A percentile compares a stretch with the other conserved stretches of the same genome.
Evolutionary conservation across 2,797 vertebrate genomes (phyloP).

Genomic region (Argya squamiceps): DNA sequence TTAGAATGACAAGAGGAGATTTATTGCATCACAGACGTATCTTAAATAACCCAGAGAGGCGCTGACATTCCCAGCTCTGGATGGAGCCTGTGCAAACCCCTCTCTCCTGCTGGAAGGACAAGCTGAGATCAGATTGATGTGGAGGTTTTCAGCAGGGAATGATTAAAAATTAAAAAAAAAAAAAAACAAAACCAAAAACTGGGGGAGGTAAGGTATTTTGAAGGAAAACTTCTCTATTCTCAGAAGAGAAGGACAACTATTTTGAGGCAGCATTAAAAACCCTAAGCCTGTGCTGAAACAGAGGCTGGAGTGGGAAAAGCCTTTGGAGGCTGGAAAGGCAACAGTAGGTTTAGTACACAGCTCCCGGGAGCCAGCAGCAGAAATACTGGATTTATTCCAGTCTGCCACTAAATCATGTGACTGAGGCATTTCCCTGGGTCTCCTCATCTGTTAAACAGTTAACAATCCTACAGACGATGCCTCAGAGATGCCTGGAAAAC

Average conservation of each 20-base stretch:
- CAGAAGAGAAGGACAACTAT: not conserved
- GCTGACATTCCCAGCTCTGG: constrained; percentile 45
- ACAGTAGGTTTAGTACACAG: not conserved
- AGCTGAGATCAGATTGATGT: constrained; percentile 21
- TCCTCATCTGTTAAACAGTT: constrained; percentile 11
- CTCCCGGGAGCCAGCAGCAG: constrained; percentile 13
- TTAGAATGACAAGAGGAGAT: constrained; percentile 29
- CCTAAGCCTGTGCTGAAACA: not conserved
- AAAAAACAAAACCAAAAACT: no score
- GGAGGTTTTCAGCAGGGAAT: constrained; percentile 43
- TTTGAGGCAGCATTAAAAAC: not conserved
- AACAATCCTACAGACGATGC: not conserved
- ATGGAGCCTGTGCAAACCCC: constrained; percentile 20
- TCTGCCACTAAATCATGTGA: not conserved
- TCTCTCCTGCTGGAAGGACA: constrained; percentile 56
- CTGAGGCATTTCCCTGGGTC: not conserved
- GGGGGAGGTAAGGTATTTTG: constrained; percentile 4
- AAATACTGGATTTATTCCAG: not conserved
- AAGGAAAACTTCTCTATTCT: constrained; percentile 31
- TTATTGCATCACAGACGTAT: not conserved
- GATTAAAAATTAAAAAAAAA: not conserved
- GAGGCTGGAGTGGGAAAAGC: not conserved
- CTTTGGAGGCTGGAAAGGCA: not conserved
- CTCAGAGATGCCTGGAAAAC: not conserved
- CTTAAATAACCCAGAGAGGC: constrained; percentile 45